These are phyloP conservation scores for Bactericera cockerelli DNA, from an alignment of 1,140 invertebrate genomes.

Conservation along the genomic window DNA sequence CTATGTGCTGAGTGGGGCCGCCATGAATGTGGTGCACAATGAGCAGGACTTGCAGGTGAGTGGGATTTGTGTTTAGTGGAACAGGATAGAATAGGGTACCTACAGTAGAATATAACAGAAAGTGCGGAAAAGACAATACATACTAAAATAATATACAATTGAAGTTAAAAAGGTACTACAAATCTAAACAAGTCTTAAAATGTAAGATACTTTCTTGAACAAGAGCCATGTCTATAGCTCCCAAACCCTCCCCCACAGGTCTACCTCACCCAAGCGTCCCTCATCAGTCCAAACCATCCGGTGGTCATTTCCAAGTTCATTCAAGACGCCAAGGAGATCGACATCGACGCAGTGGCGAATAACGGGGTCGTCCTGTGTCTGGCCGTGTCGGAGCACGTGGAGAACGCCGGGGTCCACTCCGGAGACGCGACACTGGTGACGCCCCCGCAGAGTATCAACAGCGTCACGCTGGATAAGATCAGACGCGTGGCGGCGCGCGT, in stretches of 20 bases:
- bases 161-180: too few species aligned
- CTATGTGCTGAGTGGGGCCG: conserved; percentile 95
- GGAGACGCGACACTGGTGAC: conserved; percentile 97
- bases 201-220: too few species aligned
- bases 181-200: too few species aligned
- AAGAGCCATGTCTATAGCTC: too few species aligned
- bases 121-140: too few species aligned
- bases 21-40: conserved; percentile 96
- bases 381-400: conserved; percentile 97
- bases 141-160: too few species aligned
- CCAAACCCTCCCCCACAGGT: too few species aligned
- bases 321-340: conserved; percentile 95
- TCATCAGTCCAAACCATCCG: conserved; percentile 47
- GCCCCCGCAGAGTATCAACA: conserved; percentile 93
- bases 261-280: neutral
- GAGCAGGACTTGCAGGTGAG: conserved; percentile 78
- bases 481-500: conserved; percentile 75
- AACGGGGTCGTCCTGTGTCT: conserved; percentile 85
- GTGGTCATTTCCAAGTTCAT: conserved; percentile 99
- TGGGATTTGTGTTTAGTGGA: too few species aligned
- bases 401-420: conserved; percentile 98
- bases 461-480: conserved; percentile 81
- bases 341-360: conserved; percentile 92
- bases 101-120: too few species aligned
- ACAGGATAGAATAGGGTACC: too few species aligned